phyloP scores from a whole-genome alignment of 2,113 vertebrate genomes.

The Erinaceus europaeus region DNA sequence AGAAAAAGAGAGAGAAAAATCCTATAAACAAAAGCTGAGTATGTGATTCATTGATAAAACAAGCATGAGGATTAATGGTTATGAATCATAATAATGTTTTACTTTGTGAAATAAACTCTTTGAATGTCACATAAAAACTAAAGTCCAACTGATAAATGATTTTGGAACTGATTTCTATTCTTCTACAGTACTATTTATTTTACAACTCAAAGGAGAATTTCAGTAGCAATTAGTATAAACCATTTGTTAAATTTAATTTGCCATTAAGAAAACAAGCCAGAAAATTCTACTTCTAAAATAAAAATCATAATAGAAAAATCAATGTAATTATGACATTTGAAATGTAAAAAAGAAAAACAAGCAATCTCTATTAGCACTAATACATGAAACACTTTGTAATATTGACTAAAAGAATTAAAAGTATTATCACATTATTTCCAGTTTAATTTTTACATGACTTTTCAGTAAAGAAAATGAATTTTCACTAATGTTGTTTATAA shows the following conservation, averaged over 20 bases:
- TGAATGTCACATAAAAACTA: background rate
- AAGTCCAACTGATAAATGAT: slow-evolving; percentile 16
- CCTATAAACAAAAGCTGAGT: background rate
- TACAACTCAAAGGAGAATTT: background rate
- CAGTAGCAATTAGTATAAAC: background rate
- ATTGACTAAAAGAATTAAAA: background rate
- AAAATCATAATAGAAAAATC: background rate
- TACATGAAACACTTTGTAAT: slow-evolving; percentile 8
- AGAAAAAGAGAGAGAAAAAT: background rate
- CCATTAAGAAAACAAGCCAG: background rate
- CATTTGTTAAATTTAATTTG: slow-evolving; percentile 1
- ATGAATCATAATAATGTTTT: too few relatives aligned
- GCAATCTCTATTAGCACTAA: background rate
- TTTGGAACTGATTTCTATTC: slow-evolving; percentile 4
- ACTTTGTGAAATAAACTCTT: slow-evolving; percentile 10
- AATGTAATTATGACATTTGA: slow-evolving; percentile 20
- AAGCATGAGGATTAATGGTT: background rate
- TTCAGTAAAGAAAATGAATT: background rate
- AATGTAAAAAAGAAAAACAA: background rate
- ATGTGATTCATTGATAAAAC: background rate
- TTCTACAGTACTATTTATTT: background rate
- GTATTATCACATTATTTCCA: slow-evolving; percentile 1
- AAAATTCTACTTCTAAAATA: slow-evolving; percentile 13
- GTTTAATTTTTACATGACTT: slow-evolving; percentile 26
- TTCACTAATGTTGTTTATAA: background rate